Conservation (phyloP, 1,140 invertebrate genomes). For the Papilio aristodemus region DNA sequence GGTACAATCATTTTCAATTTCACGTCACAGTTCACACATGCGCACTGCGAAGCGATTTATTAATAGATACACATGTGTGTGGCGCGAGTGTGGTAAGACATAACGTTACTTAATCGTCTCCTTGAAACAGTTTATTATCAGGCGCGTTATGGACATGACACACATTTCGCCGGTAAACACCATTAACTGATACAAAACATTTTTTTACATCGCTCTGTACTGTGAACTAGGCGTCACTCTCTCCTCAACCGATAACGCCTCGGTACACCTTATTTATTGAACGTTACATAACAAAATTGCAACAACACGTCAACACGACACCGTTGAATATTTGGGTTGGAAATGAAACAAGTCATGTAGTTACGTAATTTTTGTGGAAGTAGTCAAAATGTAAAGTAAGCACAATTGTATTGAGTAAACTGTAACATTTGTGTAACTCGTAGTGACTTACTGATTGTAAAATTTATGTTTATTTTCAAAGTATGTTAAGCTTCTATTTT, state of each 20-base stretch:
- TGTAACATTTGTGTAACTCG: neutral
- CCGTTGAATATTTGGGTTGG: constrained; percentile 8
- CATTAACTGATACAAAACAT: constrained; percentile 52
- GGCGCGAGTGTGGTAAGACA: constrained; percentile 46
- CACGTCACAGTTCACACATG: neutral
- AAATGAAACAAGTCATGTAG: neutral
- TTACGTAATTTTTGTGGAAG: neutral
- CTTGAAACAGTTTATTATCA: constrained; percentile 76
- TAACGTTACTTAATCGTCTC: constrained; percentile 69
- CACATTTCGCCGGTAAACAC: constrained; percentile 65
- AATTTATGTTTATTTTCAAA: no score
- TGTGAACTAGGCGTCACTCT: constrained; percentile 14
- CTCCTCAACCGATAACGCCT: neutral
- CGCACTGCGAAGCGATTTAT: constrained; percentile 2
- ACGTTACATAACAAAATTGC: constrained; percentile 10
- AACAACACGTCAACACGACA: neutral
- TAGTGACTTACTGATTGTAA: no score
- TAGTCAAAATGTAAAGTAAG: neutral
- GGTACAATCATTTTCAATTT: neutral
- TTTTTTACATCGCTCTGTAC: constrained; percentile 39
- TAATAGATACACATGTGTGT: constrained; percentile 30
- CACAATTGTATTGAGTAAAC: neutral
- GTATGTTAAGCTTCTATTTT: no score
- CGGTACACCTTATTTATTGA: constrained; percentile 5
- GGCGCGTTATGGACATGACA: constrained; percentile 67